Conservation (phyloP, 2,888 invertebrate genomes). For the Erebia aethiops region DNA sequence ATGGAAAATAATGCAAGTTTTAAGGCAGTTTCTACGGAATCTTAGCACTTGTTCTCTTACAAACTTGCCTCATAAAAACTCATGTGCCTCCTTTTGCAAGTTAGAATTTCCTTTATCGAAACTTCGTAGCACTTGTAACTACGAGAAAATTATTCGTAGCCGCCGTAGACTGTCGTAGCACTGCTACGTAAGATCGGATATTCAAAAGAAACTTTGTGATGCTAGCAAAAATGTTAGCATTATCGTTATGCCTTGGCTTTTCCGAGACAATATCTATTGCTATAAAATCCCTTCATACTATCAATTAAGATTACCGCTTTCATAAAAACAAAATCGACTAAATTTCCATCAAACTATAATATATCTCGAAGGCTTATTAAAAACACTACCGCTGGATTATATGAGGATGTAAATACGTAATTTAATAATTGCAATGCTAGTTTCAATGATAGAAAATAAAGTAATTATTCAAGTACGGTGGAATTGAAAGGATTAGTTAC, state of each 20-base stretch:
- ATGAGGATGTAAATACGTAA: too few relatives aligned
- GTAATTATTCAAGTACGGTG: not conserved
- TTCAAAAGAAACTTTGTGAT: not conserved
- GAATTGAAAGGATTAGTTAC: not conserved
- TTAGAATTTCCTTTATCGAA: constrained; percentile 21
- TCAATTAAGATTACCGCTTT: too few relatives aligned
- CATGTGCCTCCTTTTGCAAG: constrained; percentile 16
- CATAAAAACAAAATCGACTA: too few relatives aligned
- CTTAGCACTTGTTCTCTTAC: constrained; percentile 12
- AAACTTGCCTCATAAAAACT: constrained; percentile 21
- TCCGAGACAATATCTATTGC: too few relatives aligned
- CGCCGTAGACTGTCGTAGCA: constrained; percentile 15
- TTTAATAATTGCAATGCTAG: not conserved
- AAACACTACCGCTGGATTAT: too few relatives aligned
- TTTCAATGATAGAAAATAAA: not conserved
- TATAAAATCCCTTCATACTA: too few relatives aligned
- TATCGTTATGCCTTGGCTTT: too few relatives aligned
- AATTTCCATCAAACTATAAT: too few relatives aligned
- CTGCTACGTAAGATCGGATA: not conserved
- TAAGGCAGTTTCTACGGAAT: constrained; percentile 11
- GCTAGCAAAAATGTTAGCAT: too few relatives aligned
- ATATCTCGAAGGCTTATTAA: too few relatives aligned
- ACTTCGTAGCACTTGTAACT: constrained; percentile 24
- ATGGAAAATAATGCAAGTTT: constrained; percentile 11
- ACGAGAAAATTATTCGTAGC: constrained; percentile 28